Evolutionary conservation across 2,888 invertebrate species (phyloP).

Genomic region (Chrysotoxum bicinctum): DNA sequence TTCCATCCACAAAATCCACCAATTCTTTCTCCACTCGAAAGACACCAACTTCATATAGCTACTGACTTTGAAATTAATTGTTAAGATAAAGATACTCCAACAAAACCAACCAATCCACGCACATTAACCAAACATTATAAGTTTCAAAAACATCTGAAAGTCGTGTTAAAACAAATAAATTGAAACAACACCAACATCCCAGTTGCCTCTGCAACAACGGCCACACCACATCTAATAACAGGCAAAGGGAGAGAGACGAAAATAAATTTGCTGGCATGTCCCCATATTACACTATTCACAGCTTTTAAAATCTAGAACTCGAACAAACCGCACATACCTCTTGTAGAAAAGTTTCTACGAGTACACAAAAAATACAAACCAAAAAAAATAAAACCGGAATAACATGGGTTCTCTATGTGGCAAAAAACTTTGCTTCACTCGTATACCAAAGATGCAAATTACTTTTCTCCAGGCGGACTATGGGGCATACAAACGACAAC

Average conservation of each 20-base stretch:
- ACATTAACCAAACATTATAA: conserved; percentile 19
- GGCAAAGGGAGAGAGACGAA: conserved; percentile 16
- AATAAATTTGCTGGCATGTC: conserved; percentile 56
- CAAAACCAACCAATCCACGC: conserved; percentile 6
- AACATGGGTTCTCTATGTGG: conserved; percentile 54
- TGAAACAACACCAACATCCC: conserved; percentile 45
- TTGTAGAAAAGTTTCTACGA: conserved; percentile 42
- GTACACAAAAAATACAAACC: background rate
- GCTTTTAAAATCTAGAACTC: conserved; percentile 59
- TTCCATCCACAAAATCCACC: background rate
- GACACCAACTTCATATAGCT: background rate
- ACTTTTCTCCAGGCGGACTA: conserved; percentile 53
- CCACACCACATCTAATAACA: background rate
- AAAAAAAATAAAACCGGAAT: conserved; percentile 8
- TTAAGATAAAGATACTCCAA: conserved; percentile 7
- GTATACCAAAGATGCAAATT: conserved; percentile 66
- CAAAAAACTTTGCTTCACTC: conserved; percentile 38
- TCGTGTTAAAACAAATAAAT: conserved; percentile 54
- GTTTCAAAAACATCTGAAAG: conserved; percentile 28
- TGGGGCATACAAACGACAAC: conserved; percentile 34
- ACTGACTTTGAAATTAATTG: background rate
- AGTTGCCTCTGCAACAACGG: background rate
- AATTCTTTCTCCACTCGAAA: background rate
- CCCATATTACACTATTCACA: conserved; percentile 53
- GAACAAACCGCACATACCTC: conserved; percentile 63